These are phyloP conservation scores for Eriosoma lanigerum DNA, from an alignment of 1,140 invertebrate species.

Conservation along the genomic window DNA sequence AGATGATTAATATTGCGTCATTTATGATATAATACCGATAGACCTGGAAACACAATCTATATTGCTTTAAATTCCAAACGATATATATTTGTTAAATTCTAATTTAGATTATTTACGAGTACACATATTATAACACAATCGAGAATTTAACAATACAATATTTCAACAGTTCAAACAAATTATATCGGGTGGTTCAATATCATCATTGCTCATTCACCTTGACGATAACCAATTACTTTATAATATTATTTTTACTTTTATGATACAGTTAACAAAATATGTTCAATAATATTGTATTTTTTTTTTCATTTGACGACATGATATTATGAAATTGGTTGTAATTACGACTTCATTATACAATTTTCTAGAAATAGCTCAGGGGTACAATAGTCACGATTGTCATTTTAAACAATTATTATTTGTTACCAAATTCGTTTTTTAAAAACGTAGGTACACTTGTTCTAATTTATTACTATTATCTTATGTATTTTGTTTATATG, in stretches of 20 bases:
- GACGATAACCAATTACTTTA: not conserved
- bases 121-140: too few species aligned
- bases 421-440: slow-evolving; percentile 24
- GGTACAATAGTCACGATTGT: slow-evolving; percentile 32
- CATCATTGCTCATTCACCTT: not conserved
- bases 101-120: too few species aligned
- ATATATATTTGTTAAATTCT: too few species aligned
- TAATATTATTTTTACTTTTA: not conserved
- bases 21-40: too few species aligned
- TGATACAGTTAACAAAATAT: not conserved
- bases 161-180: not conserved
- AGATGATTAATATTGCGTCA: too few species aligned
- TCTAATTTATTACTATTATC: not conserved
- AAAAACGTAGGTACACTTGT: not conserved
- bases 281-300: not conserved
- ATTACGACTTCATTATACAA: slow-evolving; percentile 21
- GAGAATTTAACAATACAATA: too few species aligned
- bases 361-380: slow-evolving; percentile 25
- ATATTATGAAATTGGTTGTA: not conserved
- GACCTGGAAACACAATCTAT: too few species aligned
- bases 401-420: slow-evolving; percentile 27
- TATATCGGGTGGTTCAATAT: not conserved
- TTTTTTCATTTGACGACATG: too few species aligned
- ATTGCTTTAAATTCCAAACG: too few species aligned
- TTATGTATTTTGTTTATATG: too few species aligned